Percentiles rank a stretch among this genome's conserved stretches.
phyloP scores from a whole-genome alignment of 2,888 invertebrate species.

The Chloromyia formosa region DNA sequence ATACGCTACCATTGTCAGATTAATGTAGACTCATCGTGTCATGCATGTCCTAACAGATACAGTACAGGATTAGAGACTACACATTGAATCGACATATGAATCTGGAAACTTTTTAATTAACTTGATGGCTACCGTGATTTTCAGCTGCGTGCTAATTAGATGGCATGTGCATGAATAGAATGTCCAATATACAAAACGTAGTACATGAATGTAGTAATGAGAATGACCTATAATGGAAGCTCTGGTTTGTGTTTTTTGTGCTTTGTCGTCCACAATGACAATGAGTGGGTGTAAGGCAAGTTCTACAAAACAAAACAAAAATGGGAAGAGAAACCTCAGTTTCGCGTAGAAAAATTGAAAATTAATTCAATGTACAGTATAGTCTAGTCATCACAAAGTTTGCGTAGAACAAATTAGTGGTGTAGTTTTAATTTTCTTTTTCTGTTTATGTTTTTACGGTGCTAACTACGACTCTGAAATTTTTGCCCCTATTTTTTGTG shows the following conservation, averaged over 20 bases:
- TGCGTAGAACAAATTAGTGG: not conserved
- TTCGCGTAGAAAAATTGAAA: no score
- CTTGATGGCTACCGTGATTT: constrained; percentile 49
- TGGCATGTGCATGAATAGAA: constrained; percentile 45
- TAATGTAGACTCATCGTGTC: not conserved
- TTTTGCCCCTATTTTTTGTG: no score
- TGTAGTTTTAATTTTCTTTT: no score
- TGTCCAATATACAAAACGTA: constrained; percentile 25
- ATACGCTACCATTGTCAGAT: constrained; percentile 10
- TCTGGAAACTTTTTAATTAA: constrained; percentile 47
- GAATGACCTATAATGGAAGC: constrained; percentile 17
- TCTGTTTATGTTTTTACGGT: no score
- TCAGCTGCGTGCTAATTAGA: constrained; percentile 49
- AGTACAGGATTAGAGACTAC: not conserved
- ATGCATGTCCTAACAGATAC: not conserved
- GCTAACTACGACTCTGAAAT: no score
- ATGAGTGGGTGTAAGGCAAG: no score
- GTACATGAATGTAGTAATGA: constrained; percentile 12
- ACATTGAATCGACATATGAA: constrained; percentile 6
- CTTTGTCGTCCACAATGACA: no score
- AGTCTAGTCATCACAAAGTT: not conserved
- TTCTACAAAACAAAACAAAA: no score
- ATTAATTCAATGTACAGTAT: no score
- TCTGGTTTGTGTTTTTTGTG: not conserved
- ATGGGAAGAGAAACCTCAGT: no score